phyloP scores from a whole-genome alignment of 2,797 vertebrate species.

The Peromyscus melanophrys region DNA sequence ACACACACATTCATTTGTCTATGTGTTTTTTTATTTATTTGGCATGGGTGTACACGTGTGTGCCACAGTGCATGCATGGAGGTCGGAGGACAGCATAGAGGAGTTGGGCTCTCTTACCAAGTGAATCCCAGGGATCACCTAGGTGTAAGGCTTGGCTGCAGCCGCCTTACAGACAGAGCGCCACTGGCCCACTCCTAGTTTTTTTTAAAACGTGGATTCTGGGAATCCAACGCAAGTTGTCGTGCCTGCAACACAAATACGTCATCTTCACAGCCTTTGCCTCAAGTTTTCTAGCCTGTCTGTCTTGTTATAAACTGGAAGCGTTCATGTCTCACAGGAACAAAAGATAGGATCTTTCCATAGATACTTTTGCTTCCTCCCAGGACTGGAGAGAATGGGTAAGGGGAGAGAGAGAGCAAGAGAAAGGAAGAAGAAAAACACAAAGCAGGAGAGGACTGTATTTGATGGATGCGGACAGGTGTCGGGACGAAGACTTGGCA shows the following conservation, averaged over 20 bases:
- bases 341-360: conserved; percentile 50
- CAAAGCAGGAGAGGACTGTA: background rate
- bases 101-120: background rate
- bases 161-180: background rate
- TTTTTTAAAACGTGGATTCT: background rate
- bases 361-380: conserved; percentile 16
- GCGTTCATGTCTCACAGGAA: background rate
- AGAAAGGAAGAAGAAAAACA: background rate
- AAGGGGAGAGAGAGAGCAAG: background rate
- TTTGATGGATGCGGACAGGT: conserved; percentile 71
- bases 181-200: background rate
- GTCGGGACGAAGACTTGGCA: conserved; percentile 72
- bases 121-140: background rate
- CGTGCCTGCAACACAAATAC: background rate
- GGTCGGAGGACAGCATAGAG: background rate
- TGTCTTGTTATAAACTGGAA: conserved; percentile 4
- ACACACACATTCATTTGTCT: background rate
- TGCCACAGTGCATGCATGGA: background rate
- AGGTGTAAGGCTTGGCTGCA: background rate
- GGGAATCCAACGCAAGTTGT: background rate
- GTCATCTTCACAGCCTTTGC: background rate
- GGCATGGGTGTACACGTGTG: background rate
- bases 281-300: background rate
- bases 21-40: background rate
- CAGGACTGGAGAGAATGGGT: background rate